Evolutionary conservation across 2,797 vertebrate genomes (phyloP).

Genomic region (Mormyrops boulengeri): DNA sequence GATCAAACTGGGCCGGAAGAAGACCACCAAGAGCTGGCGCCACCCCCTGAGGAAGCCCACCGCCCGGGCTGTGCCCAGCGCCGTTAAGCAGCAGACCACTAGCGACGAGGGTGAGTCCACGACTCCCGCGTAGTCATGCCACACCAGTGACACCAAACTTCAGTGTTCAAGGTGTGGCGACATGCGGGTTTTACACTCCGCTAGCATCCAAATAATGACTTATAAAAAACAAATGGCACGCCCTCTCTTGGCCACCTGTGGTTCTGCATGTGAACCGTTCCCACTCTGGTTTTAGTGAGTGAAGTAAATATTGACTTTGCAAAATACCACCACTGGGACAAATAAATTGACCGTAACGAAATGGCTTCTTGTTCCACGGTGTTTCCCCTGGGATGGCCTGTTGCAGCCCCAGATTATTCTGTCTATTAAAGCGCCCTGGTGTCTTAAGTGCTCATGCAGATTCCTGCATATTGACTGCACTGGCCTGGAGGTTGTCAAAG

Average conservation of each 20-base stretch:
- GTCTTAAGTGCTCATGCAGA: background rate
- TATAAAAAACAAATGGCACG: background rate
- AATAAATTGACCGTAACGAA: slow-evolving; percentile 2
- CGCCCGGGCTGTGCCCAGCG: slow-evolving; percentile 77
- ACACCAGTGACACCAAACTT: background rate
- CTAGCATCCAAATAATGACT: background rate
- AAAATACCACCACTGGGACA: background rate
- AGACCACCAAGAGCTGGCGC: slow-evolving; percentile 82
- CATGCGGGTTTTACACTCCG: background rate
- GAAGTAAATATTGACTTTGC: slow-evolving; percentile 11
- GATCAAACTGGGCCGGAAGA: slow-evolving; percentile 53
- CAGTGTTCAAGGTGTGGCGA: background rate
- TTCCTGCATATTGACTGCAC: background rate
- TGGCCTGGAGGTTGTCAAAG: background rate
- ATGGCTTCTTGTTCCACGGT: background rate
- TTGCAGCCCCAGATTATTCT: background rate
- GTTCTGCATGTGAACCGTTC: background rate
- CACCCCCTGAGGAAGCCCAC: slow-evolving; percentile 87
- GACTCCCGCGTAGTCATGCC: background rate
- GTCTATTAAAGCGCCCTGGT: background rate
- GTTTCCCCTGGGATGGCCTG: background rate
- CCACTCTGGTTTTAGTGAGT: background rate
- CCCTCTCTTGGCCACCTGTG: background rate
- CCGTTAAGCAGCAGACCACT: slow-evolving; percentile 78
- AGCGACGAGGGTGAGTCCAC: slow-evolving; percentile 77